Conservation (phyloP, 2,888 invertebrate genomes). For the Branchipolynoe longqiensis region DNA sequence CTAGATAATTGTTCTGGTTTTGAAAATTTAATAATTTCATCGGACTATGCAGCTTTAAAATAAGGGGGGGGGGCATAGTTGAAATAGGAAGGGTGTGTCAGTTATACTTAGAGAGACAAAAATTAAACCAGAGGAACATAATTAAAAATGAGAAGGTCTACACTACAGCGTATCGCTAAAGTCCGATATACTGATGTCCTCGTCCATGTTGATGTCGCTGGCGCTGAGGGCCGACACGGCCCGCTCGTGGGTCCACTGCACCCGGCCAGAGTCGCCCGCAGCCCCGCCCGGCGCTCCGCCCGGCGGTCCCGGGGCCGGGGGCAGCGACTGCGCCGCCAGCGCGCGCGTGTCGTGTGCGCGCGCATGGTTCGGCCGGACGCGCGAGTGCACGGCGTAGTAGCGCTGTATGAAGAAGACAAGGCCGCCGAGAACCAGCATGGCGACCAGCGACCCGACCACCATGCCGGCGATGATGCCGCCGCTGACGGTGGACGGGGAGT, state of each 20-base stretch:
- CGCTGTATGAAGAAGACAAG: conserved; percentile 57
- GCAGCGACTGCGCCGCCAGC: neutral
- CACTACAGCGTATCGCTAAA: conserved; percentile 1
- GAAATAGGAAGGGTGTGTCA: no score
- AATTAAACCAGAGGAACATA: neutral
- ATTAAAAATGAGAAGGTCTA: neutral
- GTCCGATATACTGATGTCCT: neutral
- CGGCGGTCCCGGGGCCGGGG: neutral
- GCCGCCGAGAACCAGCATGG: conserved; percentile 32
- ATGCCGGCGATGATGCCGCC: conserved; percentile 46
- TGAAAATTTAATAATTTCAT: no score
- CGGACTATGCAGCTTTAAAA: no score
- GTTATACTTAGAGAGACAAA: no score
- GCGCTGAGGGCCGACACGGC: conserved; percentile 38
- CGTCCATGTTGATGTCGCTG: conserved; percentile 35
- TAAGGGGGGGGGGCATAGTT: no score
- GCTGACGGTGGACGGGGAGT: neutral
- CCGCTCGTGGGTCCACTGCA: conserved; percentile 10
- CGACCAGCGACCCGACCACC: conserved; percentile 48
- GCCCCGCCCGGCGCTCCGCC: no score
- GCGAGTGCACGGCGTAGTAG: conserved; percentile 54
- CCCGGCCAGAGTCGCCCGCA: neutral
- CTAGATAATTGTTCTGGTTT: no score
- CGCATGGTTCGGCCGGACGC: conserved; percentile 26
- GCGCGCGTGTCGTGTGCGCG: conserved; percentile 21